Evolutionary conservation across 35 echinoderm and acorn worm species (phyloP).

Genomic region (Diadema setosum): DNA sequence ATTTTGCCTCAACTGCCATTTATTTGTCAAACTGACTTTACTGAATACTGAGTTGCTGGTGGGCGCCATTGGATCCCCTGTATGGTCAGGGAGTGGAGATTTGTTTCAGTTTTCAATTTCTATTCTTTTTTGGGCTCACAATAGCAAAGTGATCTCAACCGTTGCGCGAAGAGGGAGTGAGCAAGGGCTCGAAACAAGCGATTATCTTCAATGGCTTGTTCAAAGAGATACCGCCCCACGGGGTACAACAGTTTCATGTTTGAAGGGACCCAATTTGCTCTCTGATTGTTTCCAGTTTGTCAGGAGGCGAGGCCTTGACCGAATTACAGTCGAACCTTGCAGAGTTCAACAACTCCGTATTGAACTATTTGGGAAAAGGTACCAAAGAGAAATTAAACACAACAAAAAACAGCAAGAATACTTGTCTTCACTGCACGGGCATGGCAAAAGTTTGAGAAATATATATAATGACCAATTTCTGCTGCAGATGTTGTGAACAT

Average conservation of each 20-base stretch:
- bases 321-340: neutral
- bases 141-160: neutral
- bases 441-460: too few species aligned
- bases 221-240: neutral
- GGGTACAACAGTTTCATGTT: neutral
- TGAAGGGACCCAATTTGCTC: neutral
- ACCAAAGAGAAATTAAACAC: too few species aligned
- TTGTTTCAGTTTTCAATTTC: neutral
- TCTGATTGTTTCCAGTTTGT: neutral
- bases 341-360: neutral
- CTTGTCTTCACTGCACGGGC: too few species aligned
- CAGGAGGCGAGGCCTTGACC: neutral
- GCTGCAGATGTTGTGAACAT: too few species aligned
- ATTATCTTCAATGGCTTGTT: too few species aligned
- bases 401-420: too few species aligned
- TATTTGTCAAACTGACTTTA: too few species aligned
- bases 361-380: too few species aligned
- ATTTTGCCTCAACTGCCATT: too few species aligned
- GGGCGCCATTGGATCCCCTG: too few species aligned
- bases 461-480: too few species aligned
- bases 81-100: neutral
- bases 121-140: neutral
- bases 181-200: too few species aligned
- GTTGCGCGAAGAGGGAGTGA: neutral
- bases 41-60: neutral